Evolutionary conservation across 2,113 vertebrate genomes (phyloP).

Genomic region (Rhinoderma darwinii): DNA sequence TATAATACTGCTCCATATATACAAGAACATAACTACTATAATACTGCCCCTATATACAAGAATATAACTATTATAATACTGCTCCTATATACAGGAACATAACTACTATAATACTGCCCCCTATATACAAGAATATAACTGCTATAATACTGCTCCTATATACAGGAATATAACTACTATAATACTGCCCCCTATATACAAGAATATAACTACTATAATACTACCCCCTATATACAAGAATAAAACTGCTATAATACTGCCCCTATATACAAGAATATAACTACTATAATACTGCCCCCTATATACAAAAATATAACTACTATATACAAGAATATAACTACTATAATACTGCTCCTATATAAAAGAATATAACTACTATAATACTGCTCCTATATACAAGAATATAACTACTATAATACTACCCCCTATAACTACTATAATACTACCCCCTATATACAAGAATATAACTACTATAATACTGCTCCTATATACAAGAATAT

Average conservation of each 20-base stretch:
- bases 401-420: neutral
- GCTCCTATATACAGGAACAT: too few relatives aligned
- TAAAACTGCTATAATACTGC: neutral
- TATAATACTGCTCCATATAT: too few relatives aligned
- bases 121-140: too few relatives aligned
- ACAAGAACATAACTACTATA: too few relatives aligned
- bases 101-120: too few relatives aligned
- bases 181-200: too few relatives aligned
- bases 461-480: neutral
- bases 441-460: neutral
- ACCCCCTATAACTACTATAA: neutral
- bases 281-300: neutral
- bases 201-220: too few relatives aligned
- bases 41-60: too few relatives aligned
- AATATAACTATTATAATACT: too few relatives aligned
- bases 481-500: neutral
- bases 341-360: neutral
- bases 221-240: neutral
- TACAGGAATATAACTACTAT: too few relatives aligned
- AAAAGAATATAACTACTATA: neutral
- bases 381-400: neutral
- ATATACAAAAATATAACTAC: neutral
- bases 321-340: neutral
- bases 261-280: neutral
- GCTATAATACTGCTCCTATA: too few relatives aligned